phyloP scores from a whole-genome alignment of 2,113 vertebrate genomes.

The Bostrychus sinensis region DNA sequence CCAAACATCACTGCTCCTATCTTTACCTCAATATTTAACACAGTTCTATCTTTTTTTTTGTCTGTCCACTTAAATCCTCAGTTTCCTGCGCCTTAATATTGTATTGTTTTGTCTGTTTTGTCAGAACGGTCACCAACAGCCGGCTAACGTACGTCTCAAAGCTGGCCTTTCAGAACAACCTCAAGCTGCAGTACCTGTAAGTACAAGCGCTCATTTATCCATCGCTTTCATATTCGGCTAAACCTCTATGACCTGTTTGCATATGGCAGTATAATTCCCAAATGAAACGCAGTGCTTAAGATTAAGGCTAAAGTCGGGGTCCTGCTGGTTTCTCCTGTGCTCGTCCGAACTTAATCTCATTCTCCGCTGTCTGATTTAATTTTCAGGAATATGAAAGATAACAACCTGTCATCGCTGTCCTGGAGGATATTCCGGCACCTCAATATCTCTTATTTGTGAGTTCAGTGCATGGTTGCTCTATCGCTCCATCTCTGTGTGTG shows the following conservation, averaged over 20 bases:
- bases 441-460: conserved; percentile 95
- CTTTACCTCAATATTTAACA: no score
- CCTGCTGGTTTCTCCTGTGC: conserved; percentile 11
- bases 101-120: conserved; percentile 12
- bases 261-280: background rate
- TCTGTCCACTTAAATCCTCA: no score
- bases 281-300: background rate
- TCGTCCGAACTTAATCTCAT: conserved; percentile 21
- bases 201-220: conserved; percentile 76
- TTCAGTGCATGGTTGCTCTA: conserved; percentile 50
- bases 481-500: conserved; percentile 9
- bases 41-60: no score
- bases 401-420: conserved; percentile 92
- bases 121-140: conserved; percentile 93
- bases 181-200: conserved; percentile 94
- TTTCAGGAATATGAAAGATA: conserved; percentile 94
- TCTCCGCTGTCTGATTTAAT: conserved; percentile 32
- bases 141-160: conserved; percentile 89
- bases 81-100: no score
- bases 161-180: conserved; percentile 90
- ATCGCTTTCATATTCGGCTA: background rate
- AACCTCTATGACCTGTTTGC: background rate
- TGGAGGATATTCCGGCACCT: conserved; percentile 93
- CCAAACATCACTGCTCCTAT: no score
- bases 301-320: background rate